A percentile compares a stretch with the other conserved stretches of the same genome.
Conservation (phyloP, 2,113 vertebrate genomes). For the Madoqua kirkii region DNA sequence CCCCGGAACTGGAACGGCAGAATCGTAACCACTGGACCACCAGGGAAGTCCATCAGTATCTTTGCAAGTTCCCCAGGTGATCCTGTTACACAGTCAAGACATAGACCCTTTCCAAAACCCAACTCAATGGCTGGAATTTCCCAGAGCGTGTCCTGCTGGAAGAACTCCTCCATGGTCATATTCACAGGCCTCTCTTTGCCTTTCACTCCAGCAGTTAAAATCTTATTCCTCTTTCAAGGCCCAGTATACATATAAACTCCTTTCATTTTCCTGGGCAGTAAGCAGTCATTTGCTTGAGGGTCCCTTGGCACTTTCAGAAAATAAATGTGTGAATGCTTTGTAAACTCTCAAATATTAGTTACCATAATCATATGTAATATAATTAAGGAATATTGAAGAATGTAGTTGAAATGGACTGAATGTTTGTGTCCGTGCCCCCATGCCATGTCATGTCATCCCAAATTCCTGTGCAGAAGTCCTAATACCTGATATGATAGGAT, state of each 20-base stretch:
- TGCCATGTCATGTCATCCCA: not conserved
- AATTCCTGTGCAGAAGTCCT: not conserved
- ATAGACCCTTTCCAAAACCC: not conserved
- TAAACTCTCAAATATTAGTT: not conserved
- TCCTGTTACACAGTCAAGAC: not conserved
- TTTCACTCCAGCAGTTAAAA: not conserved
- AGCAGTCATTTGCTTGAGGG: not conserved
- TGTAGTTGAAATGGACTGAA: not conserved
- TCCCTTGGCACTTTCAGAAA: not conserved
- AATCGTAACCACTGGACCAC: not conserved
- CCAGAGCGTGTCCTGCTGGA: not conserved
- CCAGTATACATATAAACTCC: not conserved
- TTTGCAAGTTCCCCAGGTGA: not conserved
- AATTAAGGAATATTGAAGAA: not conserved
- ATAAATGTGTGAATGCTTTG: not conserved
- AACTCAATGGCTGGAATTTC: not conserved
- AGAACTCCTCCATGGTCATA: not conserved
- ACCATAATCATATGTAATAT: not conserved
- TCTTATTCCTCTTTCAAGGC: not conserved
- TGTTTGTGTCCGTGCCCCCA: not conserved
- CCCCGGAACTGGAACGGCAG: not conserved
- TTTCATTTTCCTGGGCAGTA: not conserved
- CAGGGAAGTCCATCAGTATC: not conserved
- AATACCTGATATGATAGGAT: not conserved
- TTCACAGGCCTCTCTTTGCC: not conserved